Base-by-base conservation (phyloP, 2,797 vertebrate genomes). In the Arrhamphus sclerolepis region DNA sequence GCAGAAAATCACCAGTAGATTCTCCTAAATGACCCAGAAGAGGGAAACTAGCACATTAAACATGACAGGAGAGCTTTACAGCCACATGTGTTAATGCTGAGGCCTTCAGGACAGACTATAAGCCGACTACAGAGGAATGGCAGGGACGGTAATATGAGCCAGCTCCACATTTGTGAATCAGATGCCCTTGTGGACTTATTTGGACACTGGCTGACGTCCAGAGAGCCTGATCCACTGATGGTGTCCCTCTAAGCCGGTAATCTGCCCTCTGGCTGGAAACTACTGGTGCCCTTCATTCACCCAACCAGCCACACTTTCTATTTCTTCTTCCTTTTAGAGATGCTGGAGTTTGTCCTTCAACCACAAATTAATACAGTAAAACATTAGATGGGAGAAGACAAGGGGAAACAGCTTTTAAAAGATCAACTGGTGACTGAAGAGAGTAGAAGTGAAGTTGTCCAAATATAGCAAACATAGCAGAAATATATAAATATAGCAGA, bases 171-270 rank as follows among this genome's bases (percentile, higher is more conserved):
- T 85, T 85, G 70, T 90, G 77, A 88, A 90, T 87, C 82, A 58
- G 80, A 87, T 75, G 86, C 71, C 90, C 86, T 89, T 75, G 86
- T 80, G 83, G 86, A 88, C 89, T 87, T 90, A 92, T 91, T 88
- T 88, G 89, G 88, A 87, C 83, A 86, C 81, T 89, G 90, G 89
- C 87, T 47, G 69, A 28, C 1, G 2, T 84, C 83, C 89, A 90
- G 73, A 6, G 1, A 60, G 70, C 46, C 74, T 86, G 81, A 86
- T 83, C 78, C 81, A 86, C 81, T 60, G 70, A 74, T 77, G 41
- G 75, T 26, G 61, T 73, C 70, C 56, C 63, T n/a, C 60, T 83
- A 70, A 81, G 79, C 73, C 13, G 18, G 66, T 89, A 92, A 89
- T 89, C 89, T 87, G 80, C 65, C 66, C 73, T 58, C 68, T 66